Base-by-base conservation (phyloP, 2,113 vertebrate species). In the Clupea harengus region DNA sequence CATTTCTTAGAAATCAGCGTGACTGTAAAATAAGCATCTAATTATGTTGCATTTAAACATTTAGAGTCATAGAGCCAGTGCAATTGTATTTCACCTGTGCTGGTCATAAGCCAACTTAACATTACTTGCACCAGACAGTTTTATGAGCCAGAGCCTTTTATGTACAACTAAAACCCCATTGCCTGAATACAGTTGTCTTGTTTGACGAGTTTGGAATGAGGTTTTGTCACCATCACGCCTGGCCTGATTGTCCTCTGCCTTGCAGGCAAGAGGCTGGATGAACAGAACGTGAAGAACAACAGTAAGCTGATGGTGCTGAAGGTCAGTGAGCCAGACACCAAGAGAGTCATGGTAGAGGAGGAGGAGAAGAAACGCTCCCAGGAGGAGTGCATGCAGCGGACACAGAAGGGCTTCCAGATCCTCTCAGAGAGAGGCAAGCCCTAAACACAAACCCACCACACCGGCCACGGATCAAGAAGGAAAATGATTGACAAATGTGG, bases 291-390 rank as follows among this genome's bases (percentile, higher is more conserved):
- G 72, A 95, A 93, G 78, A 98, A 99, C 94, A 97, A 99, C 52
- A 96, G 96, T 1, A 98, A 97, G 90, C 88, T 98, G 0, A 97
- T 99, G 97, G 96, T 99, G 25, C 94, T 98, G 49, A 96, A 94
- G n/a, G 93, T 96, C 81, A 96, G 94, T 0, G 96, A 97, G 54
- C 93, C 95, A 0, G 96, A 99, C 57, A 90, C 86, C 10, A 95
- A 91, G 75, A 95, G 54, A 3, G 89, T 87, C 6, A 89, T 92
- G 87, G 88, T 86, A 18, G 94, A 95, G 82, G 93, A 90, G 4
- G 96, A 97, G 20, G 95, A 96, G 87, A 94, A 94, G 17, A 91
- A 90, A 20, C 94, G 92, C 45, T 94, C 92, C 49, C 93, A 96
- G 44, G 95, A 94, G 13, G 92, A 95, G 88, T 96, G 92, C 25